Conservation (phyloP, 2,888 invertebrate species). For the Cryptocephalus moraei region DNA sequence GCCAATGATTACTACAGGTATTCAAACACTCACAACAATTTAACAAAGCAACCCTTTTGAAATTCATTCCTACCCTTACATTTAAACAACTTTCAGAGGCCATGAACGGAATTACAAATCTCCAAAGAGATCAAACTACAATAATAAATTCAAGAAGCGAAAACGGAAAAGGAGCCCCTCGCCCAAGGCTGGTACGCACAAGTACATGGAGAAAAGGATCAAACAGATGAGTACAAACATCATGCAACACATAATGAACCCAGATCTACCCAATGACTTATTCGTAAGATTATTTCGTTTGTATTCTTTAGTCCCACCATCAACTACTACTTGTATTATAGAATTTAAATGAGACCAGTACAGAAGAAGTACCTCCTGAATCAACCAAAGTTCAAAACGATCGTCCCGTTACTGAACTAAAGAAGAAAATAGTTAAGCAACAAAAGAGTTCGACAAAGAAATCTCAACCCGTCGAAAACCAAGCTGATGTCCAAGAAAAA, state of each 20-base stretch:
- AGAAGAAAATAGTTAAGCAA: conserved; percentile 1
- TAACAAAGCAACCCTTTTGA: too few relatives aligned
- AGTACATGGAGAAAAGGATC: conserved; percentile 30
- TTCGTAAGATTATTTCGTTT: too few relatives aligned
- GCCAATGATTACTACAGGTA: too few relatives aligned
- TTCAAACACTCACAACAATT: too few relatives aligned
- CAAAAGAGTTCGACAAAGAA: conserved; percentile 3
- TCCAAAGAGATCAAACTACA: too few relatives aligned
- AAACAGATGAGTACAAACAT: conserved; percentile 31
- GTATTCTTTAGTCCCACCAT: too few relatives aligned
- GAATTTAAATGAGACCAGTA: not conserved
- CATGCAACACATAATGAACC: conserved; percentile 25
- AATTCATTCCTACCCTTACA: too few relatives aligned
- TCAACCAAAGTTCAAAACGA: not conserved
- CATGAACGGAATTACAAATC: too few relatives aligned
- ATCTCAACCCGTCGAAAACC: conserved; percentile 13
- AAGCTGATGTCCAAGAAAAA: conserved; percentile 30
- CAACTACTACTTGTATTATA: too few relatives aligned
- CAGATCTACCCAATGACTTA: not conserved
- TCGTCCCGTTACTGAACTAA: not conserved
- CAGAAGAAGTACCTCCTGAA: not conserved
- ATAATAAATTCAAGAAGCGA: too few relatives aligned
- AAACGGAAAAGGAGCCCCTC: conserved; percentile 10
- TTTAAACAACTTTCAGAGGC: too few relatives aligned
- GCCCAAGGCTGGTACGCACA: conserved; percentile 31